Evolutionary conservation across 1,140 invertebrate species (phyloP), one percentile per base, ranked within the genome.

Genomic region (Leptestheria dahalacensis): DNA sequence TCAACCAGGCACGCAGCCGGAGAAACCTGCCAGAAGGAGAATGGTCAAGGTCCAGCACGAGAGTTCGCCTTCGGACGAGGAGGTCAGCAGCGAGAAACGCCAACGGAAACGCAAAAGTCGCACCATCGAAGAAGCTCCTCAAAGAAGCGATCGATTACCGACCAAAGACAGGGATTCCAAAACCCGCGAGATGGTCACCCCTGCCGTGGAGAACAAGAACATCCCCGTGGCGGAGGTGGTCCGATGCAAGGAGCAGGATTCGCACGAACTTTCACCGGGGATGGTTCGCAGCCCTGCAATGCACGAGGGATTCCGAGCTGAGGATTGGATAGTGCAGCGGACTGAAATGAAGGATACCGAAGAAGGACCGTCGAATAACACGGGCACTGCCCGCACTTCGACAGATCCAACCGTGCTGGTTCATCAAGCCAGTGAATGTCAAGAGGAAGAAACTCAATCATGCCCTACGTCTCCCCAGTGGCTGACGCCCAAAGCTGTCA

Each of bases 391-490:
- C 50, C n/a, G 50, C 25, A 52, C 29, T 20, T 12, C 21, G 12
- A 3, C 24, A 33, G 28, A 26, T 15, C 15, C 26, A 41, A 1
- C 53, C 26, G 26, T 26, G 21, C 53, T 33, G 82, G 57, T 53
- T 77, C 9, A 73, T 82, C 60, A 82, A 84, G 49, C 82, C 78
- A 65, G 79, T 79, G 0, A 70, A 82, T 65, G 76, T 48, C 41
- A 21, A 18, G n/a, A 50, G 26, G 18, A 49, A 29, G 26, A 21
- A 2, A 9, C 23, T 24, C 25, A 56, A 29, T 25, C 26, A 15
- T 24, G 53, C 21, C 26, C 10, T 21, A 11, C 12, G 12, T 56
- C 20, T 25, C 41, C 26, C 15, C 21, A 26, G 23, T 33, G 26
- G 26, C 53, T 41, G 25, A 26, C 57, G 52, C 25, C 33, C 58